Conservation (phyloP, 2,888 invertebrate species). For the Argyresthia albistria region DNA sequence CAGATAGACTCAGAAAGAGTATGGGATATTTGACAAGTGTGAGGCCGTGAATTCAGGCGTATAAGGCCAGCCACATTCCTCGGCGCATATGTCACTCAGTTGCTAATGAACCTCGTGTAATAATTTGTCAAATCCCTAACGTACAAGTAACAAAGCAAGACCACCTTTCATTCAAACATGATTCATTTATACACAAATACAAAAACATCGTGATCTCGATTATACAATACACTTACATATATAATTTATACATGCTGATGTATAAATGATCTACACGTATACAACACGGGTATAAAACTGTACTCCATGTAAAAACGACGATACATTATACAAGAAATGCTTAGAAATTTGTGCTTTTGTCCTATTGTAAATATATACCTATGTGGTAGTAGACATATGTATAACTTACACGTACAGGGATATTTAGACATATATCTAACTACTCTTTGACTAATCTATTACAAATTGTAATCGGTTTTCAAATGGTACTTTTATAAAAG, state of each 20-base stretch:
- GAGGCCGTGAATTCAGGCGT: too few relatives aligned
- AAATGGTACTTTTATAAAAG: slow-evolving; percentile 40
- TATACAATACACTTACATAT: slow-evolving; percentile 28
- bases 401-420: slow-evolving; percentile 17
- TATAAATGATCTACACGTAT: slow-evolving; percentile 38
- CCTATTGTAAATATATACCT: slow-evolving; percentile 23
- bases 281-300: slow-evolving; percentile 38
- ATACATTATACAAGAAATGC: slow-evolving; percentile 44
- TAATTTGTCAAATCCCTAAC: background rate
- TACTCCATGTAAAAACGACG: slow-evolving; percentile 33
- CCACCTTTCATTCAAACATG: slow-evolving; percentile 36
- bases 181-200: slow-evolving; percentile 23
- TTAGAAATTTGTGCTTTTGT: slow-evolving; percentile 52
- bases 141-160: slow-evolving; percentile 24
- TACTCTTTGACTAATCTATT: slow-evolving; percentile 29
- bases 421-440: slow-evolving; percentile 29
- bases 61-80: too few relatives aligned
- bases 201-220: slow-evolving; percentile 36
- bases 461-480: slow-evolving; percentile 37
- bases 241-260: background rate
- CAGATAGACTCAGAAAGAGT: too few relatives aligned
- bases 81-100: too few relatives aligned
- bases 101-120: slow-evolving; percentile 6
- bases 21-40: too few relatives aligned
- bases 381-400: slow-evolving; percentile 4